Evolutionary conservation across 30 jellyfish, hydroid and myxozoan genomes (phyloP), one percentile per base, ranked within the genome.

Genomic region (Aurelia sp.): DNA sequence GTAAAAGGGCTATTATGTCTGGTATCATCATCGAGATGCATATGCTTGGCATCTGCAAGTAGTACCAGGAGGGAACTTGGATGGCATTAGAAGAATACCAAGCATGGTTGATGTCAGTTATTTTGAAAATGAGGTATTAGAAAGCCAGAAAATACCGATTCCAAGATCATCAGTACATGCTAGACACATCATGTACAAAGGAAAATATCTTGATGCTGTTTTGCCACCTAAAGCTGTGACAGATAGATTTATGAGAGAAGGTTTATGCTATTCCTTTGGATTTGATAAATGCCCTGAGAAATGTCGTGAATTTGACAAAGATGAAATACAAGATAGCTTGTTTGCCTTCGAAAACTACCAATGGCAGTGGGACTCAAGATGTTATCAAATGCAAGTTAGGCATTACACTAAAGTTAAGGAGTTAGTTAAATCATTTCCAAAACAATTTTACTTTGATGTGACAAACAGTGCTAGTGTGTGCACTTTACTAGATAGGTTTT

Each of bases 281-380:
- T n/a, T 68, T 22, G 63, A 44, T 3, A 27, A 38, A 4, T 81
- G 91, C 76, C 91, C 91, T n/a, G 91, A 81, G 24, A 40, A 66
- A 16, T 81, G 91, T 66, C 24, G 22, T 7, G 91, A 81, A 52
- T 81, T 81, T 18, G 33, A 66, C 17, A 18, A 52, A 41, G 24
- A 8, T 18, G 41, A 44, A 59, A 55, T 81, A 13, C 82, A 65
- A 19, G 64, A 81, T 44, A 55, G 65, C 71, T 66, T 81, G 52
- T 81, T 64, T 67, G 74, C 82, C 4, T 81, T 81, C 17, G 91
- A 81, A 18, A 55, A 44, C 51, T 61, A 55, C 58, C 16, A 41
- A 13, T 81, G 91, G 91, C 82, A 81, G 50, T 81, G 91, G 91
- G 91, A 81, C 63, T 48, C 75, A 13, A 50, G 91, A 41, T 81